Conservation (phyloP, 2,797 vertebrate species). For the Rhodeus uyekii region DNA sequence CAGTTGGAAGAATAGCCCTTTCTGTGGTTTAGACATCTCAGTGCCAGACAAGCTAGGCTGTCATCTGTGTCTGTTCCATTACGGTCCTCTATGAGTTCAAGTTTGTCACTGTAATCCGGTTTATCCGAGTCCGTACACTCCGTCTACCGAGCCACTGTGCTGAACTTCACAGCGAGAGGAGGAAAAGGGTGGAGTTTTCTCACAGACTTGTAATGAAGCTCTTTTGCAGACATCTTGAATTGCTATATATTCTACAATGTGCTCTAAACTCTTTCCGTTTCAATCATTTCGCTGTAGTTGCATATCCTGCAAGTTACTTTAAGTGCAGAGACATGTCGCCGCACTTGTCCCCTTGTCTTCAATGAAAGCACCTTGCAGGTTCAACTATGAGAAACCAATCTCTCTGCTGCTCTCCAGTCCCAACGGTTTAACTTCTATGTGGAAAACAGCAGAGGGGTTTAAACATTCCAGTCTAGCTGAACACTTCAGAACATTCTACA, state of each 20-base stretch:
- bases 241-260: constrained; percentile 40
- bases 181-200: constrained; percentile 36
- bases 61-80: constrained; percentile 69
- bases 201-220: constrained; percentile 19
- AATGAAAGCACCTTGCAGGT: constrained; percentile 8
- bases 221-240: constrained; percentile 34
- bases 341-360: not conserved
- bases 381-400: not conserved
- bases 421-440: no score
- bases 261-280: not conserved
- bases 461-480: not conserved
- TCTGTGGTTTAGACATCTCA: constrained; percentile 49
- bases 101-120: constrained; percentile 59
- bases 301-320: not conserved
- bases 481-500: not conserved
- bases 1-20: constrained; percentile 40
- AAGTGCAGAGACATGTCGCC: not conserved
- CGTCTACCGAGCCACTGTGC: constrained; percentile 37
- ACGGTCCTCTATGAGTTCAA: constrained; percentile 58
- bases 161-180: constrained; percentile 13
- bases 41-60: constrained; percentile 53
- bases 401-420: not conserved
- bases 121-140: constrained; percentile 52
- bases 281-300: not conserved
- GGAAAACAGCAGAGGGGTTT: constrained; percentile 1